Evolutionary conservation across 1,140 invertebrate genomes (phyloP), one percentile per base, ranked within the genome.

Genomic region (Belonocnema kinseyi): DNA sequence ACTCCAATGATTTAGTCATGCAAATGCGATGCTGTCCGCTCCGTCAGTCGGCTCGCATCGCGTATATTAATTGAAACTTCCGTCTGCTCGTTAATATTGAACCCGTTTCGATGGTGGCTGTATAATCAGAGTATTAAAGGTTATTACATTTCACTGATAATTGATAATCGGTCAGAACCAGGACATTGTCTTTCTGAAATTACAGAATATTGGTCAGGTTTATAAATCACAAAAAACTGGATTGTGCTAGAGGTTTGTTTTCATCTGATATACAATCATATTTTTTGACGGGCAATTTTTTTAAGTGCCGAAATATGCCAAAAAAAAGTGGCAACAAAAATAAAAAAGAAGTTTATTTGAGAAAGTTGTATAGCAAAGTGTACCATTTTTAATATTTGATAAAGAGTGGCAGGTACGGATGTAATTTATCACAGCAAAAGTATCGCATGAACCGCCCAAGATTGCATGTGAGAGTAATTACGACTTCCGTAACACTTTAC

Each of bases 401-500:
- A 40, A 66, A n/a, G 14, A 66, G 11, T 13, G 33, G 33, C 26
- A 66, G 5, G 14, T 46, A 66, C 13, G 58, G 58, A 66, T 66
- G 58, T 26, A 66, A 66, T 66, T 16, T 40, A 40, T 66, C 58
- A 66, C 26, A 7, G 16, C 7, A 11, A 11, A 11, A 46, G 40
- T 46, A 46, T 46, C 40, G 40, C 58, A 66, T 66, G 58, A 33
- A 66, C 58, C 58, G 33, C 61, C 33, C 61, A 46, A 40, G 61
- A 66, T 46, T 16, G 33, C n/a, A 40, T 13, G 72, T 54, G 16
- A 52, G 50, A 75, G 77, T 81, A 81, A 77, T 81, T 81, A 81
- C 74, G 73, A 78, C 80, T 78, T 79, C 80, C 75, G 77, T 75
- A 70, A 74, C 72, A 78, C 72, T 76, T 76, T 14, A 58, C 77